Percentiles rank a stretch among this genome's conserved stretches.
Evolutionary conservation across 2,888 invertebrate species (phyloP).

Genomic region (Phrixothrix hirtus): DNA sequence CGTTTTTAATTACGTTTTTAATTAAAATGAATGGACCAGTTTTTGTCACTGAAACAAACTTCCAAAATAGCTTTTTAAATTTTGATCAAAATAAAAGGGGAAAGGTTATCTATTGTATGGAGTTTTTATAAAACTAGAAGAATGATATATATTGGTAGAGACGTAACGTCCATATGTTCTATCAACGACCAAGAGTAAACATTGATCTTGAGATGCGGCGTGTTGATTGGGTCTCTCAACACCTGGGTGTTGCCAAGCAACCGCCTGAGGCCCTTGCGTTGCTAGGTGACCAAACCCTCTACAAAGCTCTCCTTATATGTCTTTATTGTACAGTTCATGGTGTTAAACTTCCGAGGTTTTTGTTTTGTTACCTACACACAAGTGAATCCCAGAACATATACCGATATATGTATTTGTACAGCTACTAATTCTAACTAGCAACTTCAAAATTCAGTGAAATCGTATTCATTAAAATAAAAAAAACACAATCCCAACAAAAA

Average conservation of each 20-base stretch:
- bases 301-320: conserved; percentile 16
- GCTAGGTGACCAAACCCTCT: conserved; percentile 37
- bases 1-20: no score
- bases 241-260: conserved; percentile 56
- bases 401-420: no score
- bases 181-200: conserved; percentile 45
- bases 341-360: no score
- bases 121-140: not conserved
- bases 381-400: no score
- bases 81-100: no score
- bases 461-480: not conserved
- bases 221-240: conserved; percentile 56
- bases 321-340: no score
- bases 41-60: no score
- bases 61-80: no score
- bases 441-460: no score
- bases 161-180: conserved; percentile 14
- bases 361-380: no score
- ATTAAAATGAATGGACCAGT: no score
- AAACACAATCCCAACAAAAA: conserved; percentile 1
- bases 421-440: not conserved
- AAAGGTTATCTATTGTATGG: no score
- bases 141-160: conserved; percentile 4
- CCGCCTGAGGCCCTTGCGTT: conserved; percentile 43
- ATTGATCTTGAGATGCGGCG: conserved; percentile 57